Conservation (phyloP, 2,113 vertebrate species). For the Pollimyrus isidori region DNA sequence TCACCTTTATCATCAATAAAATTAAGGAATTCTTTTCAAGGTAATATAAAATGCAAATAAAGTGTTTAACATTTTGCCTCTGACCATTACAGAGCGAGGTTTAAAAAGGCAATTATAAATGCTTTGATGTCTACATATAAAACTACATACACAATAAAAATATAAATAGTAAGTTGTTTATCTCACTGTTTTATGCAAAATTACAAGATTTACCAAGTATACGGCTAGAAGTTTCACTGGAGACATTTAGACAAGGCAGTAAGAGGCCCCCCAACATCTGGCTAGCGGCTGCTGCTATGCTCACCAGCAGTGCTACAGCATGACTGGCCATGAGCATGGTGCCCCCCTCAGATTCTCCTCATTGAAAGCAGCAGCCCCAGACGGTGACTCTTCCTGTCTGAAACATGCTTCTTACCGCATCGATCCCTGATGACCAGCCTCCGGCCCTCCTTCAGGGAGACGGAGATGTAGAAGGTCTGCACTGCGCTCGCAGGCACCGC, state of each 20-base stretch:
- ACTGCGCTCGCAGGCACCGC: not conserved
- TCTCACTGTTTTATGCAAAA: not conserved
- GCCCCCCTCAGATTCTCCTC: not conserved
- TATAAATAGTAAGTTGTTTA: not conserved
- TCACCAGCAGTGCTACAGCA: not conserved
- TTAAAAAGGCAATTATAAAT: not conserved
- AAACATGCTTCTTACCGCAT: conserved; percentile 63
- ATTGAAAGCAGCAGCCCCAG: not conserved
- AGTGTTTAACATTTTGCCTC: not conserved
- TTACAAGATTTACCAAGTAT: not conserved
- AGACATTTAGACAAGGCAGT: not conserved
- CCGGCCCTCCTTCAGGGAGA: conserved; percentile 79
- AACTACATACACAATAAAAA: not conserved
- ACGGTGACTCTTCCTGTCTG: not conserved
- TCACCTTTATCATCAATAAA: not conserved
- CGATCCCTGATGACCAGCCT: conserved; percentile 83
- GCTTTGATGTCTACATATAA: not conserved
- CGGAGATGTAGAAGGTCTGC: conserved; percentile 68
- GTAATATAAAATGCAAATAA: not conserved
- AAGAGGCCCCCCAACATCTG: not conserved
- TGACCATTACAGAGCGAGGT: not conserved
- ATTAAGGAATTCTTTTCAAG: not conserved
- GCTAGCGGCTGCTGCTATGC: not conserved
- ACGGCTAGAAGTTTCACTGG: not conserved
- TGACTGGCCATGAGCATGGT: not conserved